phyloP scores from a whole-genome alignment of 2,797 vertebrate genomes.

The Dromococcyx pavoninus region DNA sequence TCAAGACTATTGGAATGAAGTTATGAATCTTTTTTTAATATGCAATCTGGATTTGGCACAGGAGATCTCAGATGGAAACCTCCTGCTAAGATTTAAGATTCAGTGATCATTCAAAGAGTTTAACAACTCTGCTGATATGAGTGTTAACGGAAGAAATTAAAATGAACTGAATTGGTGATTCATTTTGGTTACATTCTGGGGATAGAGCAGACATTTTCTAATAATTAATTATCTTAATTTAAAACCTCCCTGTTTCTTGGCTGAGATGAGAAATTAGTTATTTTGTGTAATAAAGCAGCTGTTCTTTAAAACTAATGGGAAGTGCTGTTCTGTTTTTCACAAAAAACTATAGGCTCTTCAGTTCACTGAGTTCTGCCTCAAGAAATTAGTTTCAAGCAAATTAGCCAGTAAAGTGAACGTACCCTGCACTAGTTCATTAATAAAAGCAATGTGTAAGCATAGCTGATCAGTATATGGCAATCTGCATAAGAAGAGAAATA shows the following conservation, averaged over 20 bases:
- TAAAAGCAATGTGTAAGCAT: constrained; percentile 4
- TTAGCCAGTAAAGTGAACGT: constrained; percentile 20
- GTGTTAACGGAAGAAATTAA: constrained; percentile 65
- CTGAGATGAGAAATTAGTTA: constrained; percentile 41
- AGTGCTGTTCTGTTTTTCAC: constrained; percentile 18
- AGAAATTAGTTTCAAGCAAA: constrained; percentile 32
- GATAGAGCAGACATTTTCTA: constrained; percentile 51
- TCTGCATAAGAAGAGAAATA: neutral
- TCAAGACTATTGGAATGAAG: neutral
- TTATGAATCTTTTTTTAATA: neutral
- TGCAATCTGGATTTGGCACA: neutral
- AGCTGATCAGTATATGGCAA: neutral
- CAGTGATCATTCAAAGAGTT: constrained; percentile 46
- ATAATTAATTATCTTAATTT: constrained; percentile 73
- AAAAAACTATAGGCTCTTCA: neutral
- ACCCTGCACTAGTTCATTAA: neutral
- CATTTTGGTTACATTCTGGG: constrained; percentile 54
- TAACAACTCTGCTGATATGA: constrained; percentile 33
- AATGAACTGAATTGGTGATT: constrained; percentile 62
- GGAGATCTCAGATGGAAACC: constrained; percentile 15
- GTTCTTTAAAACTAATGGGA: constrained; percentile 36
- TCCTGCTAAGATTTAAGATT: constrained; percentile 17
- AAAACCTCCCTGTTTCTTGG: constrained; percentile 47
- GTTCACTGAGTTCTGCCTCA: constrained; percentile 13
- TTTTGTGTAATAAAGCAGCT: constrained; percentile 56